phyloP scores from a whole-genome alignment of 2,797 vertebrate genomes.

The Babyrousa celebensis region DNA sequence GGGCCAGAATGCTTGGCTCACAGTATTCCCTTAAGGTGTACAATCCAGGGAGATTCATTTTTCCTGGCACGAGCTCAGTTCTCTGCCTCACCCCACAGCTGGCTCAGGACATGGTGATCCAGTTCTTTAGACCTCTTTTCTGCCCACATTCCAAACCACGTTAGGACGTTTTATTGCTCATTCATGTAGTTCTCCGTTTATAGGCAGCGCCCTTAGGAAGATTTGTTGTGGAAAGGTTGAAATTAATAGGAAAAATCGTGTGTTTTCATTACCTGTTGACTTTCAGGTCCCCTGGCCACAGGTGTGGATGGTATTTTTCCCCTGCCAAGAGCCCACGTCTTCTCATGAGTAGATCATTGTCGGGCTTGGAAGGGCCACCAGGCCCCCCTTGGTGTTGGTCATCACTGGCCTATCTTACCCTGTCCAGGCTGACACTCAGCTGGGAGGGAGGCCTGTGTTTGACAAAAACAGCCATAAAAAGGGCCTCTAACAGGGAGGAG shows the following conservation, averaged over 20 bases:
- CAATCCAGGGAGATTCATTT: not conserved
- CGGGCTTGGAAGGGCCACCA: not conserved
- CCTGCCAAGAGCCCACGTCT: not conserved
- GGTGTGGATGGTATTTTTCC: not conserved
- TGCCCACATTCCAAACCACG: not conserved
- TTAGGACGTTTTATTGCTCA: not conserved
- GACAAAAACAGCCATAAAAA: not conserved
- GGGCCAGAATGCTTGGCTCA: not conserved
- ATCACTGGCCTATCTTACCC: not conserved
- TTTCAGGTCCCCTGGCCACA: not conserved
- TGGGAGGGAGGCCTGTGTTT: not conserved
- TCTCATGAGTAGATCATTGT: not conserved
- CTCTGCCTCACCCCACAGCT: not conserved
- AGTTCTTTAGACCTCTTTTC: not conserved
- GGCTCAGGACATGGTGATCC: not conserved
- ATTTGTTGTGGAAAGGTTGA: not conserved
- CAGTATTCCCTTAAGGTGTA: not conserved
- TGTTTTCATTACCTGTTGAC: not conserved
- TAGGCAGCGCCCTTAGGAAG: not conserved
- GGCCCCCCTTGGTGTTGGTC: not conserved
- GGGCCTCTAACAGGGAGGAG: not conserved
- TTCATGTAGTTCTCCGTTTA: not conserved
- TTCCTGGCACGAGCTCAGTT: not conserved
- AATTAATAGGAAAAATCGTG: conserved; percentile 26
- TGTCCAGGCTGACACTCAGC: not conserved